These are phyloP conservation scores for Calyptomena viridis DNA, from an alignment of 2,113 vertebrate genomes.

Conservation along the genomic window DNA sequence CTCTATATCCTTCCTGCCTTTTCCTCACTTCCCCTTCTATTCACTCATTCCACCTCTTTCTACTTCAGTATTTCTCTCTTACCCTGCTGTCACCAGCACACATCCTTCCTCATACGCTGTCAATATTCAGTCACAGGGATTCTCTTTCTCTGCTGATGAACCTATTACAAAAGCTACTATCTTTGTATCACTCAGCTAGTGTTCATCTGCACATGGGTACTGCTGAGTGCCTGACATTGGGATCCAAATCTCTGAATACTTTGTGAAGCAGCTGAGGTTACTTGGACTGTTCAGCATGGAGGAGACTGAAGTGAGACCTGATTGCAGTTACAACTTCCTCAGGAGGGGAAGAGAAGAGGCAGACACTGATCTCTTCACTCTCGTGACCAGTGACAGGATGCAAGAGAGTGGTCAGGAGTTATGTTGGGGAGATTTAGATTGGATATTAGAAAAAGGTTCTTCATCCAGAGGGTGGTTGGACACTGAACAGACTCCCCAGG, in stretches of 20 bases:
- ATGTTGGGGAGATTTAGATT: background rate
- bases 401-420: background rate
- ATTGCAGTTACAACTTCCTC: background rate
- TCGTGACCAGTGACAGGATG: background rate
- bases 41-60: background rate
- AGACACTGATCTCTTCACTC: background rate
- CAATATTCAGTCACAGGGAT: background rate
- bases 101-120: rapidly evolving
- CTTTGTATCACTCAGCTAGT: background rate
- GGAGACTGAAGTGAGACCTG: background rate
- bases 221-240: background rate
- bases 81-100: background rate
- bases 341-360: background rate
- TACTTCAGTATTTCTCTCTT: background rate
- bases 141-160: background rate
- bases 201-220: rapidly evolving
- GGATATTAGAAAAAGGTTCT: background rate
- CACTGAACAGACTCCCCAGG: background rate
- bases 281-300: background rate
- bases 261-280: background rate
- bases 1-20: background rate
- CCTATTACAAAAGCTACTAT: background rate
- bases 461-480: background rate
- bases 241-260: background rate
- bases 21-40: background rate